phyloP scores from a whole-genome alignment of 2,888 invertebrate genomes.

The Rhyacophila evoluta region DNA sequence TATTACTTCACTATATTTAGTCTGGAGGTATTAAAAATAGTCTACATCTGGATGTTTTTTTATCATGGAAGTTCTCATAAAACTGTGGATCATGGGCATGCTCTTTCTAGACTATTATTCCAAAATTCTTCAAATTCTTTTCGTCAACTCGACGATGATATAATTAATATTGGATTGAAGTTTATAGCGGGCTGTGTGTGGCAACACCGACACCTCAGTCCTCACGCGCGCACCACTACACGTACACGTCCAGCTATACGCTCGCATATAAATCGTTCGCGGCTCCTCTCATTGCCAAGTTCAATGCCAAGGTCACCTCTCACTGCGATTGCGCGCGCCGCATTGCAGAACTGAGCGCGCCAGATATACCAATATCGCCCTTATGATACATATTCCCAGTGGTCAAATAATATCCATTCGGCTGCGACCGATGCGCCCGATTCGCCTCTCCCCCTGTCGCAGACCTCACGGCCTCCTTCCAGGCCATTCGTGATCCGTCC shows the following conservation, averaged over 20 bases:
- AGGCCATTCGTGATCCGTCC: constrained; percentile 49
- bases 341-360: constrained; percentile 71
- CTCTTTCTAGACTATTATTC: too few species aligned
- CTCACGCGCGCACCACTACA: constrained; percentile 32
- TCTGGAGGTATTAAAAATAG: too few species aligned
- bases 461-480: constrained; percentile 29
- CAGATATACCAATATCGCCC: constrained; percentile 28
- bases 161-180: background rate
- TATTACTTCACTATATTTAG: too few species aligned
- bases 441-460: constrained; percentile 36
- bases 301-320: constrained; percentile 85
- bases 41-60: too few species aligned
- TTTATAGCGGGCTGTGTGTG: background rate
- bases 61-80: too few species aligned
- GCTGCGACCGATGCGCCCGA: constrained; percentile 35
- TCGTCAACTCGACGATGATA: too few species aligned
- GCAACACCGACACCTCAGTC: constrained; percentile 4
- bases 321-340: constrained; percentile 75
- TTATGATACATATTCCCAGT: constrained; percentile 36
- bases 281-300: constrained; percentile 76
- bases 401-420: constrained; percentile 14
- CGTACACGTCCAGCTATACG: constrained; percentile 42
- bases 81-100: too few species aligned
- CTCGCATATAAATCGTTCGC: constrained; percentile 57
- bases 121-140: too few species aligned